These are phyloP conservation scores for Takifugu bimaculatus DNA, from an alignment of 2,113 vertebrate genomes.

Conservation along the genomic window DNA sequence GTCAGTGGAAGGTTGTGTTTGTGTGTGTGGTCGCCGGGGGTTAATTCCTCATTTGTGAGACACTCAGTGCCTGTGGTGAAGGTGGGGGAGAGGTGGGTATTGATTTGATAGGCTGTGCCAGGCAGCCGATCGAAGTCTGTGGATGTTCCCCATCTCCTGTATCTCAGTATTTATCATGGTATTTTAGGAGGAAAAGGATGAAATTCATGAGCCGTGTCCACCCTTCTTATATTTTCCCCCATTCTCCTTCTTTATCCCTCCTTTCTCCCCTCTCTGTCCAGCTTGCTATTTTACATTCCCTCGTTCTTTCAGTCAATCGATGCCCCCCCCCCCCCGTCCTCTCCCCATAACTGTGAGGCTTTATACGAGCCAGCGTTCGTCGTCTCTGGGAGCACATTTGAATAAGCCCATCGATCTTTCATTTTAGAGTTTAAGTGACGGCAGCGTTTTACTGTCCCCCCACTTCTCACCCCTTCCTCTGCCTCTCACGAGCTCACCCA, in stretches of 20 bases:
- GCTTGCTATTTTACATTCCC: slow-evolving; percentile 6
- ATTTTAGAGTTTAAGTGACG: slow-evolving; percentile 73
- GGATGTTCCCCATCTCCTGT: slow-evolving; percentile 50
- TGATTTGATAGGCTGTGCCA: slow-evolving; percentile 60
- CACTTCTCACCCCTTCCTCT: slow-evolving; percentile 3
- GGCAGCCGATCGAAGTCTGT: slow-evolving; percentile 50
- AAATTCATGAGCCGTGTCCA: slow-evolving; percentile 65
- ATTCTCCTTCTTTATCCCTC: neutral
- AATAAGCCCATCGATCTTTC: slow-evolving; percentile 76
- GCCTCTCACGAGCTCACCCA: slow-evolving; percentile 51
- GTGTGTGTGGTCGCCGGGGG: neutral
- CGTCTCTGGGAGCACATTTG: slow-evolving; percentile 70
- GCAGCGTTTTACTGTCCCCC: slow-evolving; percentile 66
- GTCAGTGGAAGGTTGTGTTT: slow-evolving; percentile 7
- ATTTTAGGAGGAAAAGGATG: slow-evolving; percentile 63
- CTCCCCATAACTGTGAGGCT: slow-evolving; percentile 63
- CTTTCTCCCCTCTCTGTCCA: neutral
- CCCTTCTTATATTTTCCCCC: slow-evolving; percentile 42
- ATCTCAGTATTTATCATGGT: slow-evolving; percentile 51
- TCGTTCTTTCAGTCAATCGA: slow-evolving; percentile 55
- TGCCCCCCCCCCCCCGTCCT: slow-evolving; percentile 54
- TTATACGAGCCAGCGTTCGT: slow-evolving; percentile 68
- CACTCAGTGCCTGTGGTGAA: slow-evolving; percentile 20
- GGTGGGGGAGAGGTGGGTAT: slow-evolving; percentile 25
- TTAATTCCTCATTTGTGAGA: slow-evolving; percentile 41